Evolutionary conservation across 2,888 invertebrate species (phyloP), one percentile per base, ranked within the genome.

Genomic region (Syritta pipiens): DNA sequence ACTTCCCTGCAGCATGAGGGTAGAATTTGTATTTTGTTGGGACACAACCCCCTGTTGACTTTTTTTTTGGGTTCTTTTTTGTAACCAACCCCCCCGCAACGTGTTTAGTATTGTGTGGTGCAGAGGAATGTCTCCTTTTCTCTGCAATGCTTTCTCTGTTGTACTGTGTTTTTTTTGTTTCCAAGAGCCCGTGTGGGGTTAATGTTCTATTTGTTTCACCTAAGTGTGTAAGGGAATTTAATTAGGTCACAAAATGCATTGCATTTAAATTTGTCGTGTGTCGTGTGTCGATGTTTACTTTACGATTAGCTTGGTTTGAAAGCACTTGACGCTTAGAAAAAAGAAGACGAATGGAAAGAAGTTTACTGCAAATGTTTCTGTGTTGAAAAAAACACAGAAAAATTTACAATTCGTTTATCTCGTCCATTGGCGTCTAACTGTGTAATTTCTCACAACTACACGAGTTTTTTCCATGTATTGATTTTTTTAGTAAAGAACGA

Each of bases 51-150:
- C 44, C 42, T 42, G 35, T 55, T 51, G 49, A 65, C 65, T 42
- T 37, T 59, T 42, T 57, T 57, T 37, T 17, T 37, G 2, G 37
- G 37, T 19, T 14, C n/a, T 6, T 37, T 26, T 2, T 30, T 57
- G 20, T 19, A 30, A 24, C 24, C 51, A 53, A 42, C 60, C 60
- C 74, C n/a, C n/a, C 48, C 68, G 44, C 51, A 74, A 65, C 44
- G 60, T 60, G 24, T 62, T 75, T 40, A 19, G 12, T 75, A 53
- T 60, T 74, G 67, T 51, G 74, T 59, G 35, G 22, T 67, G 55
- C 53, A 75, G 24, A 22, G 46, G 57, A 59, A 68, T 49, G 14
- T 10, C 9, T 30, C 9, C n/a, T 7, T 35, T 35, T 37, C 44
- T 72, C 20, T 59, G 40, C 17, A 24, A 28, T 10, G 26, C 5